These are phyloP conservation scores for Gymnobelideus leadbeateri DNA, from an alignment of 2,113 vertebrate genomes.

Conservation along the genomic window DNA sequence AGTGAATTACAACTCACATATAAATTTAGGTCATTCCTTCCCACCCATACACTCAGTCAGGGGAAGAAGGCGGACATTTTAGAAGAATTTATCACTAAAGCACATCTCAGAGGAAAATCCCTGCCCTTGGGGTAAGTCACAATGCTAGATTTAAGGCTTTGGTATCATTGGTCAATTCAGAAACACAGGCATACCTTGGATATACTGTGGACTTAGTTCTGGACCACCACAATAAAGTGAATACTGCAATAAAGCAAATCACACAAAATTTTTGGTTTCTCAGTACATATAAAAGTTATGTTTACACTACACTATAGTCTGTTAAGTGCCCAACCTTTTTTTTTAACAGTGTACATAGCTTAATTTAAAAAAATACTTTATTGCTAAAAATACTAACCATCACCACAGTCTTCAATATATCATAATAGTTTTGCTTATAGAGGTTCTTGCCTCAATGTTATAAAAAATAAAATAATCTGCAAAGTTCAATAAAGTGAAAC, in stretches of 20 bases:
- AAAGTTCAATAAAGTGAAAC: background rate
- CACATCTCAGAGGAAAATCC: background rate
- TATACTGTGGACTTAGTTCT: background rate
- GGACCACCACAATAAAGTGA: background rate
- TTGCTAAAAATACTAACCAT: too few species aligned
- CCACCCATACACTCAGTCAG: background rate
- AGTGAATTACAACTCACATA: background rate
- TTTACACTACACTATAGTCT: background rate
- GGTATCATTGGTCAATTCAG: background rate
- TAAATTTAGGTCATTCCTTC: background rate
- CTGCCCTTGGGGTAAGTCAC: background rate
- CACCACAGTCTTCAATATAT: background rate
- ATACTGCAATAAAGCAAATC: background rate
- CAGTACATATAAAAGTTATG: background rate
- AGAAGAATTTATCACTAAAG: background rate
- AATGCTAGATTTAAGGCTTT: background rate
- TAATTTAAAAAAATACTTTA: background rate
- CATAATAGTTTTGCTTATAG: background rate
- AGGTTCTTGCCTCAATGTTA: background rate
- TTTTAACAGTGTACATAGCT: background rate
- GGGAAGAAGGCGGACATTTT: background rate
- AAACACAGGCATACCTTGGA: background rate
- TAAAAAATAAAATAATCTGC: background rate
- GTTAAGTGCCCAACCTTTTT: background rate
- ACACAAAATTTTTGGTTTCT: background rate